phyloP scores from a whole-genome alignment of 2,113 vertebrate genomes.

The Anoura caudifer region DNA sequence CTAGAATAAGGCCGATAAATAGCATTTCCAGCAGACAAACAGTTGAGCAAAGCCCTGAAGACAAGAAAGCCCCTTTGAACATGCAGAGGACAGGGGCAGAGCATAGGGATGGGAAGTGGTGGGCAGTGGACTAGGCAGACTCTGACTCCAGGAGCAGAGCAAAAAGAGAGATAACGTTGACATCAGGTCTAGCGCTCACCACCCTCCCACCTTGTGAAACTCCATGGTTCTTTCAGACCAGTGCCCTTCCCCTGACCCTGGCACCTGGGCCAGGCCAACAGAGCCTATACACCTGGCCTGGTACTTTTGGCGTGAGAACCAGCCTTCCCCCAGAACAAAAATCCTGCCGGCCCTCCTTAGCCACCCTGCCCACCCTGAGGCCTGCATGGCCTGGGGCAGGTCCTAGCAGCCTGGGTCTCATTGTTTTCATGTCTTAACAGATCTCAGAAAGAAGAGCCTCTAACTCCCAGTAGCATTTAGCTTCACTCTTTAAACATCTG shows the following conservation, averaged over 20 bases:
- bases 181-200: too few relatives aligned
- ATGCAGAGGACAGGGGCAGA: not conserved
- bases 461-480: slow-evolving; percentile 59
- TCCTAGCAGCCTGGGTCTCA: not conserved
- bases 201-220: too few relatives aligned
- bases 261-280: not conserved
- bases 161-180: not conserved
- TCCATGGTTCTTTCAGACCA: not conserved
- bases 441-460: slow-evolving; percentile 35
- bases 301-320: not conserved
- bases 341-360: not conserved
- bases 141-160: not conserved
- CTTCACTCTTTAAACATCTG: slow-evolving; percentile 75
- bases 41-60: not conserved
- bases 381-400: not conserved
- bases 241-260: not conserved
- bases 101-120: accelerated
- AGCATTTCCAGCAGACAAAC: not conserved
- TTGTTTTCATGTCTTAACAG: not conserved
- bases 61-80: not conserved
- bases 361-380: not conserved
- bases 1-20: not conserved
- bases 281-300: not conserved
- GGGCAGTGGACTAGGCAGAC: not conserved
- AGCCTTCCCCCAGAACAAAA: not conserved